Base-by-base conservation (phyloP, 2,113 vertebrate species). In the Columba janthina region DNA sequence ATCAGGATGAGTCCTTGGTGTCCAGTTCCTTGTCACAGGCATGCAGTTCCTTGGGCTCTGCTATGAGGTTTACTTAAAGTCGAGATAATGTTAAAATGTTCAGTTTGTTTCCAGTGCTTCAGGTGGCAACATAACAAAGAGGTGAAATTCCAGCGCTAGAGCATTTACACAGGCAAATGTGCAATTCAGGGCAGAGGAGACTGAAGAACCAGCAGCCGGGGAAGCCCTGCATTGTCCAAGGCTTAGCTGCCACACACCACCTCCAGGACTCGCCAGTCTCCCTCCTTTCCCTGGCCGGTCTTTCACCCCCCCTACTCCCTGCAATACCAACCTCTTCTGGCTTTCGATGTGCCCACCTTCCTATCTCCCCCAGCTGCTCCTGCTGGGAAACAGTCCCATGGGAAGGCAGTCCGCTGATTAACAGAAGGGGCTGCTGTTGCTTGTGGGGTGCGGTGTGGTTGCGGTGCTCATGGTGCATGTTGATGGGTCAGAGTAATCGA, bases 301-400 rank as follows among this genome's bases (percentile, higher is more conserved):
- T 67, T 91, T 75, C 56, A 61, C 26, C 13, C 44, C 56, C 12
- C n/a, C 18, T 0, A 0, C 14, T 82, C 50, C 29, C 4, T 0
- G 2, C 24, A 36, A 10, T 60, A 21, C 21, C 20, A 50, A 19
- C 2, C 4, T 6, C 4, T 67, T 62, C 18, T 83, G 42, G 28
- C 46, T 85, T 78, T 69, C 3, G 7, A 19, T 26, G 24, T 56
- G 38, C 26, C 31, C 14, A 40, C 32, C 19, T 54, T 89, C 66
- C 32, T 21, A 6, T 31, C 42, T 79, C 3, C 17, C 53, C 20
- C 1, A 3, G 20, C 85, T 86, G 29, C 34, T 56, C 15, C 38
- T 65, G 34, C 38, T 66, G 38, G n/a, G 83, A 57, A 87, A n/a
- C 29, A 87, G 40, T 66, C 84, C n/a, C 0, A 0, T 44, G 64